Evolutionary conservation across 2,113 vertebrate species (phyloP).

Genomic region (Tachuris rubrigastra): DNA sequence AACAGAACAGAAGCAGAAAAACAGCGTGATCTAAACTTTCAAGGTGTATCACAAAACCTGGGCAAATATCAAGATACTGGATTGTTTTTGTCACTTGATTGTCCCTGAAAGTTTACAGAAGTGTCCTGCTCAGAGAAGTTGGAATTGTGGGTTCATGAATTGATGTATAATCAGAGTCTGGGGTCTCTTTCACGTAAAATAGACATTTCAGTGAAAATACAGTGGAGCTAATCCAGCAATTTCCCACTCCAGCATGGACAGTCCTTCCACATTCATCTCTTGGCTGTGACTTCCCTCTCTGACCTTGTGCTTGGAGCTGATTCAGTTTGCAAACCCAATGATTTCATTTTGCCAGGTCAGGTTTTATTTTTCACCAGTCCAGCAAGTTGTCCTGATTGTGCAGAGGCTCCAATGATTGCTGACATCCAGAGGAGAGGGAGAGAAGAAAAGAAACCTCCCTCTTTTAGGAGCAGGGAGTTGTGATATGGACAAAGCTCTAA

Average conservation of each 20-base stretch:
- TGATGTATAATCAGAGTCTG: not conserved
- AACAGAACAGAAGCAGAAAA: not conserved
- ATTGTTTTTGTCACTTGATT: not conserved
- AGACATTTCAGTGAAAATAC: not conserved
- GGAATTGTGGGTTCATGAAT: not conserved
- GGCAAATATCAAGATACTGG: not conserved
- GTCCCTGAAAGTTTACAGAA: not conserved
- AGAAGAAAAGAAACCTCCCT: not conserved
- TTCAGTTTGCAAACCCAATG: not conserved
- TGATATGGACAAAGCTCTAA: not conserved
- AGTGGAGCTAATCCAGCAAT: not conserved
- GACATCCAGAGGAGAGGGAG: not conserved
- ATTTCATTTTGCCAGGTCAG: not conserved
- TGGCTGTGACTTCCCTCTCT: not conserved
- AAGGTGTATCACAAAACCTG: not conserved
- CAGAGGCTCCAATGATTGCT: not conserved
- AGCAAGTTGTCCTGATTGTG: not conserved
- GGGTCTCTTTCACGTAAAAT: not conserved
- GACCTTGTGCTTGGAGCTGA: not conserved
- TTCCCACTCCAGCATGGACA: not conserved
- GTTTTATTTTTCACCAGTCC: not conserved
- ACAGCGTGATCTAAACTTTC: accelerated
- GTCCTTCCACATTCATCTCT: not conserved
- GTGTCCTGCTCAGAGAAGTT: not conserved
- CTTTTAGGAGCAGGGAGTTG: not conserved